Base-by-base conservation (phyloP, 2,888 invertebrate species). In the Stenotaenia linearis region DNA sequence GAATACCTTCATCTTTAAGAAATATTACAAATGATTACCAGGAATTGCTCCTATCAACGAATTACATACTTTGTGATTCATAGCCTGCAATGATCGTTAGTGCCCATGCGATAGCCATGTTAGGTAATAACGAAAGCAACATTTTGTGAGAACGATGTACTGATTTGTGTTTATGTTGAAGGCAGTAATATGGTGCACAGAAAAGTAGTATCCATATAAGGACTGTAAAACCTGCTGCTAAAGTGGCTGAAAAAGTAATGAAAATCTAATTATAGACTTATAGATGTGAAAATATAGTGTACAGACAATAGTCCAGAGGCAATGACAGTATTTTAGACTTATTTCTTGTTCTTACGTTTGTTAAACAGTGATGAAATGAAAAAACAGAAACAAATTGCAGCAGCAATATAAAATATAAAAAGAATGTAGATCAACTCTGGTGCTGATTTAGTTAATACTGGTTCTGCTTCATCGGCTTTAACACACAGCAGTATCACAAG, bases 81-180 rank as follows among this genome's bases (percentile, higher is more conserved):
- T 82, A 83, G 4, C 79, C 78, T 23, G 81, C 82, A 81, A 85
- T 84, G 21, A 84, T 79, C 78, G 82, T 82, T 76, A 84, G 82
- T 25, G 83, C 84, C 82, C 83, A 84, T 80, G 83, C 81, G 15
- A 85, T 77, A 9, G 84, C 84, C 80, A 83, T 82, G 79, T 84
- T 84, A n/a, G 85, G 85, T 6, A 84, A 56, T 23, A 85, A 80
- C 10, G 82, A 80, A 7, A 82, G 79, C 12, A 80, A 23, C 77
- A 84, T 50, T 80, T 84, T 84, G 6, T 82, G 75, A 21, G 80
- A 35, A 5, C 83, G 75, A n/a, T 80, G 79, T 28, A 84, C 10
- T 21, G 80, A 78, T 45, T 82, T 79, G 78, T 82, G 82, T 77
- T 81, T 81, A 12, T 79, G 30, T 61, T 82, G 82, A 78, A 84